phyloP scores from a whole-genome alignment of 1,140 invertebrate species.

The Latrodectus geometricus region DNA sequence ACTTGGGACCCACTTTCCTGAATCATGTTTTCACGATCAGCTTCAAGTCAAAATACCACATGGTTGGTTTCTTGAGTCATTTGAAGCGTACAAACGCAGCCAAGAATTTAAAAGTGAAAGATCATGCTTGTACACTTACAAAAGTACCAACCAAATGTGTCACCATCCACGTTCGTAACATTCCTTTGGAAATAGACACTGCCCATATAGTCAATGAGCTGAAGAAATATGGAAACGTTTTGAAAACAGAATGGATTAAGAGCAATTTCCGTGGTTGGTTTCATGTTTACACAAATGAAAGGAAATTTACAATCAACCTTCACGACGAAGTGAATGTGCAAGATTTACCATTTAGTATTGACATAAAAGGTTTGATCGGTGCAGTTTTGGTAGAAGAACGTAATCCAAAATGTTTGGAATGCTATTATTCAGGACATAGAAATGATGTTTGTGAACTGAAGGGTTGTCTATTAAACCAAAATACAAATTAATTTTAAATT shows the following conservation, averaged over 20 bases:
- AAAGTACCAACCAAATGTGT: slow-evolving; percentile 20
- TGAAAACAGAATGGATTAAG: slow-evolving; percentile 29
- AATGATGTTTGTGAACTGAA: slow-evolving; percentile 5
- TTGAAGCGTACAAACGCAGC: background rate
- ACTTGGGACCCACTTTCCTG: slow-evolving; percentile 30
- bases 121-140: background rate
- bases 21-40: slow-evolving; percentile 35
- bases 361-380: slow-evolving; percentile 18
- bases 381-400: slow-evolving; percentile 32
- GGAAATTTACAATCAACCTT: slow-evolving; percentile 14
- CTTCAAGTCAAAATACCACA: slow-evolving; percentile 7
- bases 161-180: slow-evolving; percentile 1
- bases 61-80: slow-evolving; percentile 18
- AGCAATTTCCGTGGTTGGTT: slow-evolving; percentile 42
- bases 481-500: background rate
- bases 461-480: slow-evolving; percentile 6
- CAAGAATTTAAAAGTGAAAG: slow-evolving; percentile 6
- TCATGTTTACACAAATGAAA: slow-evolving; percentile 41
- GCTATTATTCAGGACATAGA: slow-evolving; percentile 35
- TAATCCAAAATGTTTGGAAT: slow-evolving; percentile 42
- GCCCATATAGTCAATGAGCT: background rate
- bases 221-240: slow-evolving; percentile 16
- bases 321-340: background rate
- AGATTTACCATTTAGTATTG: slow-evolving; percentile 23
- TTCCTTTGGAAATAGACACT: slow-evolving; percentile 36